Conservation (phyloP, 2,888 invertebrate genomes). For the Halictus ligatus region DNA sequence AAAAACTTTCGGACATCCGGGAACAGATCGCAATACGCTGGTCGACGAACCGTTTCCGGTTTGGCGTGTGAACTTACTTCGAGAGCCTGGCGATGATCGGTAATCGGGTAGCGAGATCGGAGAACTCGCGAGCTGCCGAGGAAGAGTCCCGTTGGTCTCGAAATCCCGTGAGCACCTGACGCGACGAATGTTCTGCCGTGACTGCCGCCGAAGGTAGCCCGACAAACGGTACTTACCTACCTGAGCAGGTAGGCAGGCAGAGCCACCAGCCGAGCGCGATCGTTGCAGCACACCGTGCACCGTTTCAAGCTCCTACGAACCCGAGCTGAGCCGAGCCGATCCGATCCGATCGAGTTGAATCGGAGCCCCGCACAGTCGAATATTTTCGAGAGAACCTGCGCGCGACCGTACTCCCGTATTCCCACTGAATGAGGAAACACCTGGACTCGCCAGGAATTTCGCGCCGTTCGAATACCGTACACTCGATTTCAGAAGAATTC, state of each 20-base stretch:
- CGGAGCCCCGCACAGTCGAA: conserved; percentile 48
- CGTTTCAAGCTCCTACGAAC: conserved; percentile 48
- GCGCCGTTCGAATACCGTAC: background rate
- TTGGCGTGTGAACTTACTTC: conserved; percentile 34
- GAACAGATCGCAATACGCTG: background rate
- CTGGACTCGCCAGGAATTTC: background rate
- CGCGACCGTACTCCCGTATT: background rate
- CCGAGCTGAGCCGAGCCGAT: conserved; percentile 6
- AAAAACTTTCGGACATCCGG: background rate
- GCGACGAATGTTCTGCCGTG: conserved; percentile 78
- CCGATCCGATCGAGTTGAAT: conserved; percentile 22
- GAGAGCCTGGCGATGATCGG: background rate
- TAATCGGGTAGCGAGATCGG: conserved; percentile 3
- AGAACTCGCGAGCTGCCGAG: conserved; percentile 33
- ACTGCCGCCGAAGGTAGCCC: conserved; percentile 78
- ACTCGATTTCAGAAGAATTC: background rate
- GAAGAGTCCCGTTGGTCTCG: conserved; percentile 52
- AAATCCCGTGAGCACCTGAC: conserved; percentile 74
- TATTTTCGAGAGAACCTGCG: conserved; percentile 24
- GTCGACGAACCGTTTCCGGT: background rate
- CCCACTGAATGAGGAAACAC: background rate
- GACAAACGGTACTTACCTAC: conserved; percentile 82
- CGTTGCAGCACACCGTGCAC: conserved; percentile 74
- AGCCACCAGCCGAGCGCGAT: conserved; percentile 37
- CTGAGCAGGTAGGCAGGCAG: conserved; percentile 69